phyloP scores from a whole-genome alignment of 2,888 invertebrate genomes.

The Microctonus aethiopoides region DNA sequence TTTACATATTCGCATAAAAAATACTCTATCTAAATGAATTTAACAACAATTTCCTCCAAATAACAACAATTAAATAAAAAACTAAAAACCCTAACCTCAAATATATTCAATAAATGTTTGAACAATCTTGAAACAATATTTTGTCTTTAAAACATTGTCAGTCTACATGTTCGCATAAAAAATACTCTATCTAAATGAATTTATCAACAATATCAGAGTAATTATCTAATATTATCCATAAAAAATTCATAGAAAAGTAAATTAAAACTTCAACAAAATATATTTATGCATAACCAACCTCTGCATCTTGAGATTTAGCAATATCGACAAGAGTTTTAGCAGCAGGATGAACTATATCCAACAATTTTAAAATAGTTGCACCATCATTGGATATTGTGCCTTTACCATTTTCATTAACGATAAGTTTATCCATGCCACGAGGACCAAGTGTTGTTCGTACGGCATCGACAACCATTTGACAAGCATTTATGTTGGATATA shows the following conservation, averaged over 20 bases:
- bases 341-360: conserved; percentile 98
- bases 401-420: conserved; percentile 89
- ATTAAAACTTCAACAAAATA: too few relatives aligned
- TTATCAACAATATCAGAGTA: neutral
- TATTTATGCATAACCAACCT: too few relatives aligned
- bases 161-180: conserved; percentile 48
- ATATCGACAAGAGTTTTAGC: conserved; percentile 98
- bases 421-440: conserved; percentile 98
- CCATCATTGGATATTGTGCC: conserved; percentile 99
- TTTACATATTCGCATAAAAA: neutral
- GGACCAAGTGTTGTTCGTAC: conserved; percentile 98
- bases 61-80: too few relatives aligned
- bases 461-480: conserved; percentile 94
- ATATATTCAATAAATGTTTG: conserved; percentile 46
- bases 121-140: conserved; percentile 55
- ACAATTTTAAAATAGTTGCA: conserved; percentile 97
- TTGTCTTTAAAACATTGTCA: conserved; percentile 49
- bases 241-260: neutral
- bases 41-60: too few relatives aligned
- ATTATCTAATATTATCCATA: neutral
- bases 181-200: conserved; percentile 7
- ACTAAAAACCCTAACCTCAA: too few relatives aligned
- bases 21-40: too few relatives aligned
- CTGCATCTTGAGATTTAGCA: conserved; percentile 98
- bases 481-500: conserved; percentile 97